Conservation (phyloP, 1,140 invertebrate genomes). For the Diorhabda carinulata region DNA sequence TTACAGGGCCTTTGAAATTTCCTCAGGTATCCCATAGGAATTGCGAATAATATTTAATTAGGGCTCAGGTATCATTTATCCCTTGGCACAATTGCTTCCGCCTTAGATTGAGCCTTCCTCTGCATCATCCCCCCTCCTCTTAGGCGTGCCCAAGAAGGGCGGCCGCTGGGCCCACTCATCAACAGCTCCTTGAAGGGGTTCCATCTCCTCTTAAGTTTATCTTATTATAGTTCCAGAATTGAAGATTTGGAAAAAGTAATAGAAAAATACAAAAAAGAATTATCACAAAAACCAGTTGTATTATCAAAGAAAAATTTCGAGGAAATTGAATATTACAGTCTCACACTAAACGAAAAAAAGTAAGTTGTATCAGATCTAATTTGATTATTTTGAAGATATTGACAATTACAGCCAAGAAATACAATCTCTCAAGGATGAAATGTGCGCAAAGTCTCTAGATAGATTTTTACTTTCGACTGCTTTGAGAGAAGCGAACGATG, state of each 20-base stretch:
- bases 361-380: slow-evolving; percentile 4
- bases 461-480: slow-evolving; percentile 1
- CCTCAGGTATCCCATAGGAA: no score
- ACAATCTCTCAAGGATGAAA: background rate
- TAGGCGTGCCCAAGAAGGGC: no score
- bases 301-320: slow-evolving; percentile 10
- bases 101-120: no score
- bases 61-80: no score
- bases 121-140: no score
- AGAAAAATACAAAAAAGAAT: slow-evolving; percentile 10
- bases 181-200: no score
- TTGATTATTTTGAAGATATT: background rate
- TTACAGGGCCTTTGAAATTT: no score
- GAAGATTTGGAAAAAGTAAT: slow-evolving; percentile 1
- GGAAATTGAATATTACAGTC: slow-evolving; percentile 7
- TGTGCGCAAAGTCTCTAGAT: background rate
- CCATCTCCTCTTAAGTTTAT: background rate
- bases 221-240: slow-evolving; percentile 8
- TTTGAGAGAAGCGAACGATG: slow-evolving; percentile 11
- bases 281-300: slow-evolving; percentile 1
- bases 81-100: no score
- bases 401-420: slow-evolving; percentile 11
- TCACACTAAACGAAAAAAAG: slow-evolving; percentile 9
- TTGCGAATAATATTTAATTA: no score
- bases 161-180: no score